These are phyloP conservation scores for Craniophora ligustri DNA, from an alignment of 2,888 invertebrate species.

Conservation along the genomic window DNA sequence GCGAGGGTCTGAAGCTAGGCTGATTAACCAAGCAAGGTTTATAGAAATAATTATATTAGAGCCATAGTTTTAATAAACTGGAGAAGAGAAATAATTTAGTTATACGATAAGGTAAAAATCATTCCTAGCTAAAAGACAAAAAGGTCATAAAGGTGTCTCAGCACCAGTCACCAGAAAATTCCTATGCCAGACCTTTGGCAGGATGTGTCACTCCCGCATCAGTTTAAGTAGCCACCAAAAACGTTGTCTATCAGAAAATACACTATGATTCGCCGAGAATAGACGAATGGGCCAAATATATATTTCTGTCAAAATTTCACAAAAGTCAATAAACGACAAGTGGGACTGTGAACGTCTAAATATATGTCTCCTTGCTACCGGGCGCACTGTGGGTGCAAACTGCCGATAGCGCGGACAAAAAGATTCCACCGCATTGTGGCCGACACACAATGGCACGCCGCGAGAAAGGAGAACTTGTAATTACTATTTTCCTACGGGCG, in stretches of 20 bases:
- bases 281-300: too few species aligned
- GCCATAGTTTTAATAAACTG: neutral
- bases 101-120: too few species aligned
- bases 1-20: slow-evolving; percentile 10
- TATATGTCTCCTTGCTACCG: slow-evolving; percentile 64
- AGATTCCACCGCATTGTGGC: slow-evolving; percentile 85
- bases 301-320: slow-evolving; percentile 50
- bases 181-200: too few species aligned
- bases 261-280: too few species aligned
- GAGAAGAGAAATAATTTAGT: too few species aligned
- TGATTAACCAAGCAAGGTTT: slow-evolving; percentile 19
- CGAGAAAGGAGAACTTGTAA: slow-evolving; percentile 84
- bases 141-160: too few species aligned
- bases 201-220: too few species aligned
- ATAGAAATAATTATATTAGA: slow-evolving; percentile 13
- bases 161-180: too few species aligned
- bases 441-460: slow-evolving; percentile 76
- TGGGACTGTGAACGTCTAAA: slow-evolving; percentile 66
- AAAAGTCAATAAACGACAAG: slow-evolving; percentile 63
- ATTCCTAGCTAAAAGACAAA: too few species aligned
- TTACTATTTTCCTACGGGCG: slow-evolving; percentile 86
- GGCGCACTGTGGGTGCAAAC: slow-evolving; percentile 81
- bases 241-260: too few species aligned
- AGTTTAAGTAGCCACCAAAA: too few species aligned
- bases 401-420: slow-evolving; percentile 86